Evolutionary conservation across 2,888 invertebrate genomes (phyloP).

Genomic region (Tenthredo livida): DNA sequence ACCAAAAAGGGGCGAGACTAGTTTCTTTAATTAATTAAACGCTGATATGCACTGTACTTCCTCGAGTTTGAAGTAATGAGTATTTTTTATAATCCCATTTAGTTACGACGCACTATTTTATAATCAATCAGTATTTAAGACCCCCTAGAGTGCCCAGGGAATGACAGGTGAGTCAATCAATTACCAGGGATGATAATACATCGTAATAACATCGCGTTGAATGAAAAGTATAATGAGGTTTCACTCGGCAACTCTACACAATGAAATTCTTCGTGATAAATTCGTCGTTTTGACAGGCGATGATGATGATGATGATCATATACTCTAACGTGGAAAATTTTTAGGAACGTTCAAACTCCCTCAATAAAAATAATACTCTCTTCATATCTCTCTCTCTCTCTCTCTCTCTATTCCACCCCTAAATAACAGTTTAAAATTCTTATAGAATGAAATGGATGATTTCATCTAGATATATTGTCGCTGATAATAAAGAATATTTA

Average conservation of each 20-base stretch:
- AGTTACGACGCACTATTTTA: slow-evolving; percentile 20
- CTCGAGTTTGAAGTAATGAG: not conserved
- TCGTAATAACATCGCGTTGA: slow-evolving; percentile 22
- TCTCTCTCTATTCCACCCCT: not conserved
- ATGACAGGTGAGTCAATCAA: slow-evolving; percentile 45
- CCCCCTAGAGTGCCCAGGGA: not conserved
- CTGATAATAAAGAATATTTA: not conserved
- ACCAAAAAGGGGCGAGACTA: not conserved
- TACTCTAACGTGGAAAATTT: not conserved
- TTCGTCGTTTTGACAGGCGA: slow-evolving; percentile 16
- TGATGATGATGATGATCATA: not conserved
- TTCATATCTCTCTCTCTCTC: not conserved
- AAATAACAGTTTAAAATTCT: not conserved
- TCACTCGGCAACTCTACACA: slow-evolving; percentile 9
- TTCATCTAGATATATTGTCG: not conserved
- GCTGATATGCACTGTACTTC: not conserved
- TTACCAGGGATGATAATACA: slow-evolving; percentile 28
- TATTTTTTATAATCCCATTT: not conserved
- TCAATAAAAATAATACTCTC: not conserved
- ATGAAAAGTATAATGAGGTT: slow-evolving; percentile 40
- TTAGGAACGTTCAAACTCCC: not conserved
- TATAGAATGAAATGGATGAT: not conserved
- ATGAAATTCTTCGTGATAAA: slow-evolving; percentile 38
- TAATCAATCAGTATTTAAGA: slow-evolving; percentile 44
- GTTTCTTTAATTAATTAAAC: not conserved